A percentile compares a stretch with the other conserved stretches of the same genome.
These are phyloP conservation scores for Lumbricus terrestris DNA, from an alignment of 2,888 invertebrate genomes.

Conservation along the genomic window DNA sequence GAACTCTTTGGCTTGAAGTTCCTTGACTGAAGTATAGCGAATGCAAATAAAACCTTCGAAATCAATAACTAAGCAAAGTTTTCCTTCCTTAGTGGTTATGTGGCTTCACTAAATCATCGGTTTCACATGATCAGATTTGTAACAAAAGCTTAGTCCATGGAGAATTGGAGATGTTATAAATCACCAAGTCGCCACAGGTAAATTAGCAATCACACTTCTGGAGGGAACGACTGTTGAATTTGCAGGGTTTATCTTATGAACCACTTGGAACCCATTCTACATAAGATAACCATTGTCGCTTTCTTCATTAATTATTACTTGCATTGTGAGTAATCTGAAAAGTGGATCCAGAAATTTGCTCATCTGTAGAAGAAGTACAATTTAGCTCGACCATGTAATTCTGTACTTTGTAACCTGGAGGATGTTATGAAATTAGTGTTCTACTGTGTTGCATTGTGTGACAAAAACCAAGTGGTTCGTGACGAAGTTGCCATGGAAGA, in stretches of 20 bases:
- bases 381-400: not conserved
- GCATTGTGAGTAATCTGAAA: not conserved
- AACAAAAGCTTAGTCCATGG: too few relatives aligned
- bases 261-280: not conserved
- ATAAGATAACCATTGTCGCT: not conserved
- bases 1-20: not conserved
- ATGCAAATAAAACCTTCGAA: not conserved
- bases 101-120: not conserved
- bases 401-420: too few relatives aligned
- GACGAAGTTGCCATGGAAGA: not conserved
- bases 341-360: not conserved
- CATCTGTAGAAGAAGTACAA: not conserved
- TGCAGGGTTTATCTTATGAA: not conserved
- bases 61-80: not conserved
- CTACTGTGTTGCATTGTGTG: too few relatives aligned
- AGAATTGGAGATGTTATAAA: too few relatives aligned
- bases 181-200: too few relatives aligned
- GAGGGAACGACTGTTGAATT: not conserved
- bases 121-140: too few relatives aligned
- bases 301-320: not conserved
- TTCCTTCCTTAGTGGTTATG: not conserved
- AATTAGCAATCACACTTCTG: too few relatives aligned
- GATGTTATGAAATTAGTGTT: too few relatives aligned
- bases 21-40: not conserved
- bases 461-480: not conserved